These are phyloP conservation scores for Bovichtus diacanthus DNA, from an alignment of 2,797 vertebrate species.

Conservation along the genomic window DNA sequence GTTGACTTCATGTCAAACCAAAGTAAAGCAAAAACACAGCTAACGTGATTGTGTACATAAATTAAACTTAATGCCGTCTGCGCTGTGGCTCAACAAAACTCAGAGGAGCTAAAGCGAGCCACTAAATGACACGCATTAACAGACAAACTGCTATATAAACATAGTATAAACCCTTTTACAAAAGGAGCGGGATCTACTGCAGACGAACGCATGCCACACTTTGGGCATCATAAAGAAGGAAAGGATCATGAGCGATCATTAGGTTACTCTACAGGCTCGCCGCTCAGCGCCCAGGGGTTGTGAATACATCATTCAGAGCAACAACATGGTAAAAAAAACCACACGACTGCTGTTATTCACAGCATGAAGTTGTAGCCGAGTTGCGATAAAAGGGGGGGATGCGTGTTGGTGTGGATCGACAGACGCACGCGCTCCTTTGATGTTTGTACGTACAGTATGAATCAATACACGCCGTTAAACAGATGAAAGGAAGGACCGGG, in stretches of 20 bases:
- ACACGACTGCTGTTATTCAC: constrained; percentile 12
- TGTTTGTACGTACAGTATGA: not conserved
- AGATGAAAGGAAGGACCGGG: constrained; percentile 16
- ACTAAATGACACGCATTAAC: constrained; percentile 31
- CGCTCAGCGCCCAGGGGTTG: not conserved
- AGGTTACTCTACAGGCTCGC: not conserved
- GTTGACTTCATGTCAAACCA: constrained; percentile 31
- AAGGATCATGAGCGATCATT: constrained; percentile 33
- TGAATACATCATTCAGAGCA: constrained; percentile 11
- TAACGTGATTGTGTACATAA: constrained; percentile 2
- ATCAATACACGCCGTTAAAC: constrained; percentile 16
- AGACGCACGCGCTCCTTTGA: constrained; percentile 22
- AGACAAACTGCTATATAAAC: constrained; percentile 33
- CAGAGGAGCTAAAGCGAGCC: not conserved
- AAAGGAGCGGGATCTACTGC: not conserved
- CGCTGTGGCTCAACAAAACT: constrained; percentile 9
- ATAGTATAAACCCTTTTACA: not conserved
- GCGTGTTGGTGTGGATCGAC: not conserved
- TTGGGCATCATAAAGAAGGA: constrained; percentile 19
- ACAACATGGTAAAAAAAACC: constrained; percentile 23
- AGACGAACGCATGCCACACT: constrained; percentile 8
- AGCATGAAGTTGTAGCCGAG: constrained; percentile 2
- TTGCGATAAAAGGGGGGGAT: not conserved
- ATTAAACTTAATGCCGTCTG: constrained; percentile 12
- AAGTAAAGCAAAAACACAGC: constrained; percentile 1